Conservation (phyloP, 2,888 invertebrate species). For the Sympetrum striolatum region DNA sequence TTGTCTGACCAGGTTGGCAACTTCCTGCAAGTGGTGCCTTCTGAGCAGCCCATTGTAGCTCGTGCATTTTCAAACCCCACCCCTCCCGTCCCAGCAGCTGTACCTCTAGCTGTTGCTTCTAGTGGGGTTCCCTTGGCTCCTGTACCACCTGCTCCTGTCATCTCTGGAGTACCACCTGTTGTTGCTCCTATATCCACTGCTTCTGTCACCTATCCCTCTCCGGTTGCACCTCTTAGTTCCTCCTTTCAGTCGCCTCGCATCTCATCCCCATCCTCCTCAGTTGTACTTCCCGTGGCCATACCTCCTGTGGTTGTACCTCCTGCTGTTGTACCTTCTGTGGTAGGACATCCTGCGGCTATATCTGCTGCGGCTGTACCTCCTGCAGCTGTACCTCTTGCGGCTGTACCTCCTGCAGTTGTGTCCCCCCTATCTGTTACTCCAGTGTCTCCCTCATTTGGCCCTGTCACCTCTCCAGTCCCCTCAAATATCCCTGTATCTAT, state of each 20-base stretch:
- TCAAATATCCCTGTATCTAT: not conserved
- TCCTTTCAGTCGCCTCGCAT: not conserved
- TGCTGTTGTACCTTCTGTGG: too few species aligned
- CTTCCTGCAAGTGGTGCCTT: constrained; percentile 67
- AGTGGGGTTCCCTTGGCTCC: constrained; percentile 7
- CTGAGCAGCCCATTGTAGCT: constrained; percentile 52
- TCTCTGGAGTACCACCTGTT: constrained; percentile 5
- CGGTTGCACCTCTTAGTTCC: not conserved
- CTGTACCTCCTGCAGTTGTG: not conserved
- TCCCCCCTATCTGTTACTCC: not conserved
- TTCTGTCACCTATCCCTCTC: not conserved
- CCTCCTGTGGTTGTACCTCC: too few species aligned
- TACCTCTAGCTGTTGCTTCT: not conserved
- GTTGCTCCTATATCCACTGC: not conserved
- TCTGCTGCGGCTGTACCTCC: not conserved
- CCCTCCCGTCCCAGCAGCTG: constrained; percentile 15
- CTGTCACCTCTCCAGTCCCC: constrained; percentile 1
- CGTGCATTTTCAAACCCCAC: not conserved
- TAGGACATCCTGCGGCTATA: too few species aligned
- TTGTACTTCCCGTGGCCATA: not conserved
- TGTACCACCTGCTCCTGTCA: constrained; percentile 5
- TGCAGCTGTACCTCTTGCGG: too few species aligned
- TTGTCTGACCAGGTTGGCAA: constrained; percentile 64
- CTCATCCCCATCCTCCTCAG: not conserved
- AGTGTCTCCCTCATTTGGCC: not conserved